Evolutionary conservation across 1,140 invertebrate genomes (phyloP).

Genomic region (Nasonia vitripennis): DNA sequence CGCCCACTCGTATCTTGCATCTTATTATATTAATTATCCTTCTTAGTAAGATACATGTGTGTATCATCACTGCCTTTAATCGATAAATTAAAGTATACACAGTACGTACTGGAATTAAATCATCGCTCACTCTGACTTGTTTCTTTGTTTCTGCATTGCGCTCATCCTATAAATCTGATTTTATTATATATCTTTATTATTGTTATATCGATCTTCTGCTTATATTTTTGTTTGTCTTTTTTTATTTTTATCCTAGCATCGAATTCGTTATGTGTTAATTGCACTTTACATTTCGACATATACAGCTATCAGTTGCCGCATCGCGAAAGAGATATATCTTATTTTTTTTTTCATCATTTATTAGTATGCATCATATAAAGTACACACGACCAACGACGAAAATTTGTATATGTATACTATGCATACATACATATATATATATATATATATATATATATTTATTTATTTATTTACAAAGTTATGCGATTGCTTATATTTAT

Average conservation of each 20-base stretch:
- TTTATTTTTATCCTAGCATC: neutral
- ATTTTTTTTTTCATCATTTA: neutral
- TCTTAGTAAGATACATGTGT: neutral
- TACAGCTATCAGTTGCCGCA: neutral
- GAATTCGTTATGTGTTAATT: neutral
- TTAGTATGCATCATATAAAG: neutral
- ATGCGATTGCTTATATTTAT: neutral
- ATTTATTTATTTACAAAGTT: neutral
- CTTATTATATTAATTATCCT: neutral
- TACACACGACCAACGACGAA: neutral
- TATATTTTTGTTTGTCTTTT: neutral
- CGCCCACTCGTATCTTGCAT: neutral
- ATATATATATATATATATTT: neutral
- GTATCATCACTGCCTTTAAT: neutral
- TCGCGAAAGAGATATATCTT: neutral
- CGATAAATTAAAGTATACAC: neutral
- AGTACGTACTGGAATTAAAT: neutral
- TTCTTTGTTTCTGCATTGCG: neutral
- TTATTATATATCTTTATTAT: neutral
- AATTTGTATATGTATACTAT: neutral
- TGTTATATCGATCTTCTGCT: neutral
- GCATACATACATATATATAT: neutral
- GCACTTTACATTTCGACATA: neutral
- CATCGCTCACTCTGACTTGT: no score
- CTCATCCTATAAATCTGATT: neutral